phyloP scores from a whole-genome alignment of 2,113 vertebrate species.

The Propithecus coquereli region DNA sequence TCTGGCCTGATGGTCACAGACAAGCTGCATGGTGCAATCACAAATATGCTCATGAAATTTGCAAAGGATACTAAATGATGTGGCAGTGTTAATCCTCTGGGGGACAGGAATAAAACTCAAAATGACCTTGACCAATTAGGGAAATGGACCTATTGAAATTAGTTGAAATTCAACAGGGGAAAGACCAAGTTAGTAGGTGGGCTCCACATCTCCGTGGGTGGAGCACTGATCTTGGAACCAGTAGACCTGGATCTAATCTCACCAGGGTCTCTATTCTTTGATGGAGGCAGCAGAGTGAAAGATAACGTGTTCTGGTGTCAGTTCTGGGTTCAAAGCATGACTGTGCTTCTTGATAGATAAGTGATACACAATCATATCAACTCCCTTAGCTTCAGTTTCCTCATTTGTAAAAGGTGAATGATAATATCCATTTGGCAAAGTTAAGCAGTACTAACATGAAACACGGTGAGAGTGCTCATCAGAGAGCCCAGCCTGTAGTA shows the following conservation, averaged over 20 bases:
- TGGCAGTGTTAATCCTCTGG: background rate
- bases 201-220: background rate
- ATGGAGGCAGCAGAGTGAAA: background rate
- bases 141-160: background rate
- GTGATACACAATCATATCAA: background rate
- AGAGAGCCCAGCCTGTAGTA: no score
- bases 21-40: background rate
- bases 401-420: background rate
- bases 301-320: background rate
- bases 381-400: background rate
- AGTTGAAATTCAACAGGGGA: background rate
- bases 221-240: background rate
- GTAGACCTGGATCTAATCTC: background rate
- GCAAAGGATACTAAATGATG: background rate
- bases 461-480: accelerated
- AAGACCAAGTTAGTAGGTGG: background rate
- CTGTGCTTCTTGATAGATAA: background rate
- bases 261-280: background rate
- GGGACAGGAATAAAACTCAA: slow-evolving; percentile 29
- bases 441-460: background rate
- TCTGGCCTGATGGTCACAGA: background rate
- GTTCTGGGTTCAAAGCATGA: background rate
- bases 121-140: background rate
- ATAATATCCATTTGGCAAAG: background rate
- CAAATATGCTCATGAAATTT: background rate